Evolutionary conservation across 2,797 vertebrate genomes (phyloP), one percentile per base, ranked within the genome.

Genomic region (Esox lucius): DNA sequence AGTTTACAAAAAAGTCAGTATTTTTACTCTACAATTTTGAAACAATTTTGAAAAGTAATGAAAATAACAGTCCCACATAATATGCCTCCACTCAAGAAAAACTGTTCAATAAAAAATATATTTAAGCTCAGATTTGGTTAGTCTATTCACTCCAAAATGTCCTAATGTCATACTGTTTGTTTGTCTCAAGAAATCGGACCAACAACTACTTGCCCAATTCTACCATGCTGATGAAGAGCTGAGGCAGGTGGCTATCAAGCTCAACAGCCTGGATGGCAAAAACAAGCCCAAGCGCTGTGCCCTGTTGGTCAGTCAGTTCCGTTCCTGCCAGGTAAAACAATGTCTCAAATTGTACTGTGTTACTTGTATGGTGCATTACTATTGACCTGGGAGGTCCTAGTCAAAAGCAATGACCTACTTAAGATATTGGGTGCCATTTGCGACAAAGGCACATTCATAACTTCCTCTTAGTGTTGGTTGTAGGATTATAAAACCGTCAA

Each of bases 221-320:
- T 96, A 95, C 91, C 95, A 95, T 0, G 95, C 95, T 0, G 95
- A 96, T 46, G 95, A 96, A 87, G 95, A 96, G 82, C 91, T 96
- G 80, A 95, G 94, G 85, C 94, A 95, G 86, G 95, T 96, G 80
- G 95, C 95, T 0, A 94, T 94, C 0, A 95, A 96, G 83, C 81
- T 96, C 88, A 95, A 96, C 89, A 95, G 94, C 86, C 86, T 96
- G 89, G 95, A 96, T 28, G 95, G 95, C 83, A 89, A 95, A 31
- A 96, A 95, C 84, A 95, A 96, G 78, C 95, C 95, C 0, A 95
- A 96, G 84, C 92, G 94, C 79, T 96, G 95, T 76, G 95, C 95
- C 0, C 89, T 96, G 80, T 90, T 96, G 0, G 94, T 96, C 83
- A 96, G 95, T 88, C 95, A 96, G 87, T 96, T 96, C 75, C 94